Evolutionary conservation across 2,888 invertebrate species (phyloP), one percentile per base, ranked within the genome.

Genomic region (Meiosimyza decipiens): DNA sequence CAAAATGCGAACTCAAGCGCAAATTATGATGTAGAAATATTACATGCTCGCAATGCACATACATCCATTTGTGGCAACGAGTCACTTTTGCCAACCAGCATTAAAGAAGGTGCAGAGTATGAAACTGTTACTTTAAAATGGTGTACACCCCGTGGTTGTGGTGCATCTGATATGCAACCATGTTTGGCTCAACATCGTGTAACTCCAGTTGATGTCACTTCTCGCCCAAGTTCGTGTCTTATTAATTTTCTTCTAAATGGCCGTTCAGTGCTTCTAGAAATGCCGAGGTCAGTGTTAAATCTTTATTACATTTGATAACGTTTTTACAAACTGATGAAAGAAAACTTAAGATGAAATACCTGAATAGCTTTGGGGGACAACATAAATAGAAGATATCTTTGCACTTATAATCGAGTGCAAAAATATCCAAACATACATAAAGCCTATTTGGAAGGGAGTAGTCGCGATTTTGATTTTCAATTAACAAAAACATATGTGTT

Each of bases 1-100:
- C 98, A 98, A 89, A 98, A 98, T 86, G 97, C 98, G 1, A 96
- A 96, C 84, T 96, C 97, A 0, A 99, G 98, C 72, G 97, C 98
- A 0, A 99, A 99, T 88, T 99, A 99, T 83, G 99, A 99, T 85
- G 99, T 99, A 0, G 99, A 99, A 87, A 94, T 99, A 75, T 93
- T 98, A 79, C 99, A 99, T 85, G 92, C 95, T 0, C 91, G 92
- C 11, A 91, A 92, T 16, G 96, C 97, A 0, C 98, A 98, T 82
- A 91, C 92, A 0, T 93, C 95, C 0, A 91, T 96, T 57, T 88
- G 95, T 52, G 94, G 94, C 51, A 89, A 91, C 1, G 91, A 90
- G 16, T 88, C 90, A 3, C 80, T 83, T 1, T 73, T 87, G 3
- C 86, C 87, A 0, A 87, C 91, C 64, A 91, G 92, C 22, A 90